These are phyloP conservation scores for Steromphala cineraria DNA, from an alignment of 2,888 invertebrate genomes.

Conservation along the genomic window DNA sequence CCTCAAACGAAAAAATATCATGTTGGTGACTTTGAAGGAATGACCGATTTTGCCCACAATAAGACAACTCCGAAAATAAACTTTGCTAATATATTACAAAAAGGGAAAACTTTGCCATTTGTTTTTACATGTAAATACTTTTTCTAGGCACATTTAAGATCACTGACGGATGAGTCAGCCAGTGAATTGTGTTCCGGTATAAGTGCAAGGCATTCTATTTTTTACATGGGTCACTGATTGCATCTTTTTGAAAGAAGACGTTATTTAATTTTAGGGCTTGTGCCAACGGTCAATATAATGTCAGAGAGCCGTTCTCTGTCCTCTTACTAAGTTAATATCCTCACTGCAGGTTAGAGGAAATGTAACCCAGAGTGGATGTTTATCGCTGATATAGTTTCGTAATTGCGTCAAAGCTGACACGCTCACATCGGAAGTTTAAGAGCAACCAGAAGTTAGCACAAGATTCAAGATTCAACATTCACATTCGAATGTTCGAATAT, in stretches of 20 bases:
- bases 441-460: too few relatives aligned
- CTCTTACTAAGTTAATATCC: not conserved
- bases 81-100: too few relatives aligned
- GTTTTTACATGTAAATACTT: too few relatives aligned
- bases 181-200: not conserved
- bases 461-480: too few relatives aligned
- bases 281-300: not conserved
- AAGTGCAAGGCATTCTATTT: not conserved
- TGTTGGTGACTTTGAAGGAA: too few relatives aligned
- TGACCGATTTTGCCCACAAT: too few relatives aligned
- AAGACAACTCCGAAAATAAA: too few relatives aligned
- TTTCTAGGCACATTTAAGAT: too few relatives aligned
- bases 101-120: too few relatives aligned
- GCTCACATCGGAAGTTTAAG: not conserved
- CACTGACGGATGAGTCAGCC: not conserved
- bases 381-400: not conserved
- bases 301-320: not conserved
- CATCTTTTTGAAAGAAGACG: not conserved
- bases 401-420: not conserved
- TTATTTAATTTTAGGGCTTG: not conserved
- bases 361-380: not conserved
- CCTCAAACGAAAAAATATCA: too few relatives aligned
- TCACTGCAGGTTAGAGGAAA: not conserved
- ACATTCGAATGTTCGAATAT: too few relatives aligned
- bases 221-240: not conserved